phyloP scores from a whole-genome alignment of 2,797 vertebrate species.

The Acipenser oxyrinchus region DNA sequence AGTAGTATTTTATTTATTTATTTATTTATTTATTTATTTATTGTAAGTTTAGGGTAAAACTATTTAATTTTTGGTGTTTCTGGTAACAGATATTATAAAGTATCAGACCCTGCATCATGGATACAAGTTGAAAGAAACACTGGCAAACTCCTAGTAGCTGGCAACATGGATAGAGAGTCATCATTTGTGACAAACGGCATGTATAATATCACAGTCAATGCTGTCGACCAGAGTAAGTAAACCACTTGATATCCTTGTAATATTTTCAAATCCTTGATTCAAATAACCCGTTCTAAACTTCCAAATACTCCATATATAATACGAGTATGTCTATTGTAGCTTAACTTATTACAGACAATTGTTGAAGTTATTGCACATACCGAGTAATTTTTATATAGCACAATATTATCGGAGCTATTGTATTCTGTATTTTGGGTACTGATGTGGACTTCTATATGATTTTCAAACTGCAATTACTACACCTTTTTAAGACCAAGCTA shows the following conservation, averaged over 20 bases:
- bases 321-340: too few species aligned
- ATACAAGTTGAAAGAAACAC: constrained; percentile 55
- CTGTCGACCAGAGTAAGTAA: constrained; percentile 52
- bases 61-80: constrained; percentile 12
- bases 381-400: too few species aligned
- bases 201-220: constrained; percentile 53
- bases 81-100: constrained; percentile 59
- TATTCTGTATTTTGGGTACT: too few species aligned
- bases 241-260: too few species aligned
- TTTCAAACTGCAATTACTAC: too few species aligned
- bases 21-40: neutral
- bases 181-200: constrained; percentile 50
- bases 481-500: neutral
- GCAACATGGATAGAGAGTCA: constrained; percentile 72
- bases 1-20: neutral
- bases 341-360: too few species aligned
- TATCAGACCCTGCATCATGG: constrained; percentile 61
- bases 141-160: constrained; percentile 65
- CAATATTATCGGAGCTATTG: too few species aligned
- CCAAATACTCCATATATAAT: too few species aligned
- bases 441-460: too few species aligned
- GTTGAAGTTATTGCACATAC: too few species aligned
- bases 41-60: neutral
- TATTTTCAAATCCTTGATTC: too few species aligned
- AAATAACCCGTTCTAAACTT: too few species aligned